Conservation (phyloP, 2,888 invertebrate genomes). For the Hirtodrosophila confusa region DNA sequence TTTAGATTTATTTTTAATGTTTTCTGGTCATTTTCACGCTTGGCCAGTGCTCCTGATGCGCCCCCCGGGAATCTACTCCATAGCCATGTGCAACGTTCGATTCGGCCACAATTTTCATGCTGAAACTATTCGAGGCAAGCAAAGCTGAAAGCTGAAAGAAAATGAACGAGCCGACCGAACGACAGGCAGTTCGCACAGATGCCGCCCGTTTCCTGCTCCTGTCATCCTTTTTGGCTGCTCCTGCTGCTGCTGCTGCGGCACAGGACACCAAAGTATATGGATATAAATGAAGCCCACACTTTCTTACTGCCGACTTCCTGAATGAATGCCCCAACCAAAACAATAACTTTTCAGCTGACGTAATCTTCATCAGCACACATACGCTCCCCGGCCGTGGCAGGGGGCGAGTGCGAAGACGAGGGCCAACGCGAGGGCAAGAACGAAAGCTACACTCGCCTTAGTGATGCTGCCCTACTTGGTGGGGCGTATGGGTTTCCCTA, state of each 20-base stretch:
- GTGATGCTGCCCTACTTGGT: neutral
- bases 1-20: slow-evolving; percentile 74
- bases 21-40: slow-evolving; percentile 67
- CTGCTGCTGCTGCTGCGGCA: slow-evolving; percentile 18
- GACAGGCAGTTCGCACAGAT: slow-evolving; percentile 57
- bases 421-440: no score
- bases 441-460: slow-evolving; percentile 2
- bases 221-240: slow-evolving; percentile 32
- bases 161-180: slow-evolving; percentile 36
- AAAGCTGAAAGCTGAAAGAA: slow-evolving; percentile 46
- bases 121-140: slow-evolving; percentile 57
- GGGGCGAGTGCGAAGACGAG: neutral
- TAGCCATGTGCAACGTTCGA: slow-evolving; percentile 44
- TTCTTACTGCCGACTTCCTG: slow-evolving; percentile 31
- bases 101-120: slow-evolving; percentile 65
- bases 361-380: slow-evolving; percentile 76
- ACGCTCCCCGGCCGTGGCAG: slow-evolving; percentile 32
- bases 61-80: slow-evolving; percentile 33
- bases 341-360: slow-evolving; percentile 80
- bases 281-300: slow-evolving; percentile 68
- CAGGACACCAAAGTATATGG: slow-evolving; percentile 61
- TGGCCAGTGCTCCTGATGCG: slow-evolving; percentile 49
- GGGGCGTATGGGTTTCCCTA: slow-evolving; percentile 8
- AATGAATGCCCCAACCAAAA: slow-evolving; percentile 60
- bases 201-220: slow-evolving; percentile 67